These are phyloP conservation scores for Cremastobaeus sp. DNA, from an alignment of 2,888 invertebrate genomes.

Conservation along the genomic window DNA sequence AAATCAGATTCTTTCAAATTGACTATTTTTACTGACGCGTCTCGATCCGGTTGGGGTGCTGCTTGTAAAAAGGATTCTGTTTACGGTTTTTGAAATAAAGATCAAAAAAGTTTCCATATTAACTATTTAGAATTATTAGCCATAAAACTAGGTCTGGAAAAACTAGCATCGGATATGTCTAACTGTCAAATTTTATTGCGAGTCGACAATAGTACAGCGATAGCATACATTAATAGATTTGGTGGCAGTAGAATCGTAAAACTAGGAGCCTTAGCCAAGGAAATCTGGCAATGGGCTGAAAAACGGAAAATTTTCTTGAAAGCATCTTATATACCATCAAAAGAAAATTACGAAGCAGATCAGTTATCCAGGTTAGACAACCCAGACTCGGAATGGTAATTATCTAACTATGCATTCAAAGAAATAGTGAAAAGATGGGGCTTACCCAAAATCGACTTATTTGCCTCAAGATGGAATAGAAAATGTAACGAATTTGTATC, in stretches of 20 bases:
- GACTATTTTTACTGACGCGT: slow-evolving; percentile 51
- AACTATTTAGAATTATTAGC: slow-evolving; percentile 20
- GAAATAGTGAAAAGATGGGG: slow-evolving; percentile 23
- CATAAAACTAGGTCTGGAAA: not conserved
- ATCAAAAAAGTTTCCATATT: not conserved
- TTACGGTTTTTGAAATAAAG: slow-evolving; percentile 6
- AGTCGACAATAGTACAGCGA: slow-evolving; percentile 7
- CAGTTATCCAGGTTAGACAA: slow-evolving; percentile 7
- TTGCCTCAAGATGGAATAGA: slow-evolving; percentile 56
- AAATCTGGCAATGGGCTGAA: slow-evolving; percentile 27
- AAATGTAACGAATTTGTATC: slow-evolving; percentile 66
- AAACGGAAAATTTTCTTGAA: not conserved
- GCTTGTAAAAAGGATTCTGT: not conserved
- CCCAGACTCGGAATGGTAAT: slow-evolving; percentile 11
- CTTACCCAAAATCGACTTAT: slow-evolving; percentile 62
- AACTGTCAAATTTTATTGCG: not conserved
- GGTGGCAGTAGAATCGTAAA: not conserved
- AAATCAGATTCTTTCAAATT: slow-evolving; percentile 16
- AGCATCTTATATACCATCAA: slow-evolving; percentile 20
- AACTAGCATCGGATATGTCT: not conserved
- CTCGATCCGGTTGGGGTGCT: slow-evolving; percentile 51
- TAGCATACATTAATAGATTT: slow-evolving; percentile 7
- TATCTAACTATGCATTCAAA: slow-evolving; percentile 6
- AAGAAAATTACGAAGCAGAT: slow-evolving; percentile 8
- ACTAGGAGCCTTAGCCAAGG: not conserved